Percentiles rank a stretch among this genome's conserved stretches.
These are phyloP conservation scores for Dryobota labecula DNA, from an alignment of 2,888 invertebrate genomes.

Conservation along the genomic window DNA sequence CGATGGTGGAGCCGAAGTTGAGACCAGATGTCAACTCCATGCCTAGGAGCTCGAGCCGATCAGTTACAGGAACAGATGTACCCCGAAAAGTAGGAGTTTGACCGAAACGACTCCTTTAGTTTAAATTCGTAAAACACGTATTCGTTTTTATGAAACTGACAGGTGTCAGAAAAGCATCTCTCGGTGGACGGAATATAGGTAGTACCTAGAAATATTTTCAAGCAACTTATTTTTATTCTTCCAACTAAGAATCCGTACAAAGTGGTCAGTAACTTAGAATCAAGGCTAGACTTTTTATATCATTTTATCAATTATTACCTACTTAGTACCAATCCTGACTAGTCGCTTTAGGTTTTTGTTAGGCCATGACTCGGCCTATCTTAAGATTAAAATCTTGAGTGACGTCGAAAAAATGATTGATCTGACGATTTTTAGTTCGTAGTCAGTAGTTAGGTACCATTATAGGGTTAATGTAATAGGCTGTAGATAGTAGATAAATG, in stretches of 20 bases:
- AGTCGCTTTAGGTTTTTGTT: conserved; percentile 35
- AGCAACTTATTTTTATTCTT: conserved; percentile 4
- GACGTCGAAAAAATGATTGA: conserved; percentile 44
- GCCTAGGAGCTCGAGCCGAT: no score
- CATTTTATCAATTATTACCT: conserved; percentile 28
- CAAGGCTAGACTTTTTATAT: conserved; percentile 52
- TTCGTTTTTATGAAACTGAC: no score
- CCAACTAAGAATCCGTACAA: conserved; percentile 15
- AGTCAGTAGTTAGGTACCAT: not conserved
- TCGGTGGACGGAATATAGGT: no score
- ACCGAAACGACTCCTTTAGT: no score
- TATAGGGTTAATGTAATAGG: not conserved
- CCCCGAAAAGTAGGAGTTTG: no score
- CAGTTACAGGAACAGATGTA: no score
- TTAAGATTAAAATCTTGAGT: conserved; percentile 52
- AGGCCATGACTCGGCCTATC: conserved; percentile 46
- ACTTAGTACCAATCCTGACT: conserved; percentile 20
- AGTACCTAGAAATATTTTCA: not conserved
- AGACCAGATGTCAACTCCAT: no score
- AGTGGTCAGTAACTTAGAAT: conserved; percentile 13
- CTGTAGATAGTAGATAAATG: not conserved
- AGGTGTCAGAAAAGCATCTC: no score
- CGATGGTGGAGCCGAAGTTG: no score
- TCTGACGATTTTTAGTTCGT: conserved; percentile 18
- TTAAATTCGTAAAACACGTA: no score